Evolutionary conservation across 2,113 vertebrate genomes (phyloP), one percentile per base, ranked within the genome.

Genomic region (Ochotona curzoniae): DNA sequence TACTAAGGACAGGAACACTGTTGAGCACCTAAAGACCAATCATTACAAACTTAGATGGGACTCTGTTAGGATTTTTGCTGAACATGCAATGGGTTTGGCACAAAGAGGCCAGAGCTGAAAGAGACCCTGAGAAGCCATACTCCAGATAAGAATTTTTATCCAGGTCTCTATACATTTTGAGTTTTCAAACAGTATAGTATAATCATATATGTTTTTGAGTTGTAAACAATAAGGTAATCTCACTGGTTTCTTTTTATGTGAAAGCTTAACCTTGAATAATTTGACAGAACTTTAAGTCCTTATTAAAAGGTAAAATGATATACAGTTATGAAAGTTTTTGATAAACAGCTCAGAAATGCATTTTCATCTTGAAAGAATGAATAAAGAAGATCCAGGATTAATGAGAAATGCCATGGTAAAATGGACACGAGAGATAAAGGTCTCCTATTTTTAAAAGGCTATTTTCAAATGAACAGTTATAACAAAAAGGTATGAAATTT

Each of bases 381-480:
- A 91, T 17, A 30, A 73, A 82, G 57, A 44, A 90, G 49, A 74
- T 32, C 75, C 82, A 84, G 26, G 61, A 30, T 64, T 78, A 95
- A 1, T 90, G 83, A 97, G 74, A 96, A 95, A 87, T 71, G 57
- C 51, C 64, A 93, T 70, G 7, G 85, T 83, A 83, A 96, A 88
- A 21, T 70, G 67, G 61, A 83, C 21, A 79, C 35, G 57, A 95
- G n/a, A 32, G 47, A 87, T 26, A 90, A 95, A 90, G 47, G 93
- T 95, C 66, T 80, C 64, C 96, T 97, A 90, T 44, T 83, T 81
- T 51, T 14, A 88, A 91, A 87, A 96, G 85, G 90, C 1, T 1
- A 38, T 1, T 28, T 25, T 2, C 60, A 82, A 95, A 30, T 83
- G 78, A 89, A 78, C 83, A 95, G 15, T 87, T 81, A 92, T 18